Conservation (phyloP, 2,113 vertebrate species). For the Xyliphius kryptos region DNA sequence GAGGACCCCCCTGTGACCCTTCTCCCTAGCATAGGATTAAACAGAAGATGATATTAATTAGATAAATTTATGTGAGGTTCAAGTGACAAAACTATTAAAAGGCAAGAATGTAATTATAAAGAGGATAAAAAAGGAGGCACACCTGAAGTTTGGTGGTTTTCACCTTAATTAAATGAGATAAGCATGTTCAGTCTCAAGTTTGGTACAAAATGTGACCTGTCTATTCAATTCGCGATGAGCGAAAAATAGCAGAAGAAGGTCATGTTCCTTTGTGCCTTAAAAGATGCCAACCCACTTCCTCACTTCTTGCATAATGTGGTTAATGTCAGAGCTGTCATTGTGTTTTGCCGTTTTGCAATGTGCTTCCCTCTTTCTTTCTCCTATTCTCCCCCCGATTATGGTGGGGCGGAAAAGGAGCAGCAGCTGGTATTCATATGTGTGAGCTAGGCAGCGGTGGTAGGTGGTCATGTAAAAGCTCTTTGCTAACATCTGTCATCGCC, state of each 20-base stretch:
- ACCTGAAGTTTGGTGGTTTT: too few species aligned
- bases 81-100: too few species aligned
- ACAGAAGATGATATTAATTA: too few species aligned
- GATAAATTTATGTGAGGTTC: too few species aligned
- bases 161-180: too few species aligned
- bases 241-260: not conserved
- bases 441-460: not conserved
- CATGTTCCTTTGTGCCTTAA: conserved; percentile 8
- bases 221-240: too few species aligned
- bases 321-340: conserved; percentile 26
- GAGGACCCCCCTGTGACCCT: too few species aligned
- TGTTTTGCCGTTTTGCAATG: not conserved
- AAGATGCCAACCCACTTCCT: not conserved
- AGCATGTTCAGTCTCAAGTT: too few species aligned
- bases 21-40: too few species aligned
- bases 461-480: not conserved
- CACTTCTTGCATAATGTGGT: conserved; percentile 2
- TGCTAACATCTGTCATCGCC: conserved; percentile 19
- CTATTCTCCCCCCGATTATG: not conserved
- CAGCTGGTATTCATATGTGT: conserved; percentile 16
- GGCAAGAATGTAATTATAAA: too few species aligned
- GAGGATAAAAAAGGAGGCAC: too few species aligned
- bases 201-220: too few species aligned
- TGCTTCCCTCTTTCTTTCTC: not conserved
- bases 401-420: not conserved